These are phyloP conservation scores for Enteromius anoplus DNA, from an alignment of 2,797 vertebrate genomes.

Conservation along the genomic window DNA sequence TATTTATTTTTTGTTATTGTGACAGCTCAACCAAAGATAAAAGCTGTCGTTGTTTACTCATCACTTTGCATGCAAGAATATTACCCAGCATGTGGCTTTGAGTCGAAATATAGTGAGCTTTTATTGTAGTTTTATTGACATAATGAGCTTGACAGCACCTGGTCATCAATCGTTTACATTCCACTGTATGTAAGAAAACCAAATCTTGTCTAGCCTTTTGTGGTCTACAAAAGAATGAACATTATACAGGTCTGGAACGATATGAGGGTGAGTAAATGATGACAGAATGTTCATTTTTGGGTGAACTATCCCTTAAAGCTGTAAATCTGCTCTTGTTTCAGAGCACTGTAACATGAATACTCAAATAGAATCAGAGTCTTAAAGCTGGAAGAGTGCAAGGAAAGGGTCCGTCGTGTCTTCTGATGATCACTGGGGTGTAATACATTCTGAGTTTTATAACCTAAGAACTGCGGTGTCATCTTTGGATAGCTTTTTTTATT, in stretches of 20 bases:
- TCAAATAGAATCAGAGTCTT: constrained; percentile 63
- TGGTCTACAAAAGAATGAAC: constrained; percentile 5
- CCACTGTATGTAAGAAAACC: neutral
- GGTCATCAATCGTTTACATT: neutral
- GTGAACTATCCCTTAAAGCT: constrained; percentile 44
- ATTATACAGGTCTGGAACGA: neutral
- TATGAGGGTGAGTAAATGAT: constrained; percentile 17
- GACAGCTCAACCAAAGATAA: neutral
- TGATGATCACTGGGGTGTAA: constrained; percentile 58
- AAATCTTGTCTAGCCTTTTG: neutral
- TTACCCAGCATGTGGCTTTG: neutral
- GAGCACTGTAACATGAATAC: constrained; percentile 39
- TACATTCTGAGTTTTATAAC: constrained; percentile 21
- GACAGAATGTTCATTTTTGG: constrained; percentile 13
- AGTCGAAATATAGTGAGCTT: neutral
- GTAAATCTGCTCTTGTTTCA: constrained; percentile 66
- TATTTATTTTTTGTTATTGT: constrained; percentile 49
- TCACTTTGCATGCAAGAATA: neutral
- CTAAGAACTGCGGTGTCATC: neutral
- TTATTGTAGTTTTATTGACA: neutral
- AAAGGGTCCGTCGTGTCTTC: constrained; percentile 61
- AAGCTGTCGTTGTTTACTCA: neutral
- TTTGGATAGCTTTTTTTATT: neutral
- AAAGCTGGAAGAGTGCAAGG: constrained; percentile 66
- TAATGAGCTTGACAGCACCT: neutral